Evolutionary conservation across 1,140 invertebrate genomes (phyloP), one percentile per base, ranked within the genome.

Genomic region (Diorhabda carinulata): DNA sequence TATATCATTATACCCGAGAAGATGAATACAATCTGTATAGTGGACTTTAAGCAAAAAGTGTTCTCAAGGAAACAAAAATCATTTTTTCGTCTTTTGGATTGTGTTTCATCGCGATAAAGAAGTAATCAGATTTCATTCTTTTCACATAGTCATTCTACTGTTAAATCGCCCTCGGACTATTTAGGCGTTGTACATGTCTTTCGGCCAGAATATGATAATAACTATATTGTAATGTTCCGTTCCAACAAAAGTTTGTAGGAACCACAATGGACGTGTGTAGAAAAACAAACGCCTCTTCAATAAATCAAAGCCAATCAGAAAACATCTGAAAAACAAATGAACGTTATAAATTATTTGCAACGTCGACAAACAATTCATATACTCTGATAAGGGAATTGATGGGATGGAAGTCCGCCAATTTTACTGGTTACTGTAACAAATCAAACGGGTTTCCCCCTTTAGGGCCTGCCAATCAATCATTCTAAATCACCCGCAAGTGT

Each of bases 401-500:
- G 47, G 47, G 6, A 52, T 52, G 47, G 47, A 52, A 52, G 47
- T 52, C 47, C 6, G 47, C 47, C 47, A 52, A 52, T 52, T 52
- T 52, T 52, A 52, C 47, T 52, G 47, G 47, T 8, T 52, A n/a
- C 47, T 52, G 47, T 52, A 52, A 52, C 47, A 52, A 52, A 52
- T 52, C 47, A 52, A 52, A 52, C 25, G 47, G 47, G 6, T 52
- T 52, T 52, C 6, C n/a, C n/a, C 47, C 47, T n/a, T 52, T 52
- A 6, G 47, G 47, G 47, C 6, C 6, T 52, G 47, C 47, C 47
- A 52, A 52, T 52, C 47, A 52, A 52, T 52, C 47, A 52, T 52
- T n/a, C 47, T 52, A 52, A 52, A 52, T 52, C 47, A 52, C 47
- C 47, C 47, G 47, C 47, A 52, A 52, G 47, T 52, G n/a, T 52